Evolutionary conservation across 2,113 vertebrate species (phyloP).

Genomic region (Chaetodon trifascialis): DNA sequence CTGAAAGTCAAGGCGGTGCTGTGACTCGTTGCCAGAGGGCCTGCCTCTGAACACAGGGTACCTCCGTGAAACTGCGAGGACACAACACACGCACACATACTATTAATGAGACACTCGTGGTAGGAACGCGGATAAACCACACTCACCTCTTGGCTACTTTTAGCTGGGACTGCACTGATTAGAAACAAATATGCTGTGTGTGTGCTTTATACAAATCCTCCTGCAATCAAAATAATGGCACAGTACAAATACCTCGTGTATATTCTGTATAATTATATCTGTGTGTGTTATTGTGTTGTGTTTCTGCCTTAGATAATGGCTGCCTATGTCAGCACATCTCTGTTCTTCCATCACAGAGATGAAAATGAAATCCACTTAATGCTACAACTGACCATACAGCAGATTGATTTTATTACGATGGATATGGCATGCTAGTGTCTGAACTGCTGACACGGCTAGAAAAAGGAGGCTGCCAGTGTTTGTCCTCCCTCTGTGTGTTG

Average conservation of each 20-base stretch:
- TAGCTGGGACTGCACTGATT: conserved; percentile 79
- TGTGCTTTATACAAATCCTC: conserved; percentile 87
- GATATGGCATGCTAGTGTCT: conserved; percentile 11
- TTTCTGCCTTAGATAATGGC: conserved; percentile 28
- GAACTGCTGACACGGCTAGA: conserved; percentile 42
- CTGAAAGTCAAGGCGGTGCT: conserved; percentile 99
- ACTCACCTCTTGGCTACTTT: conserved; percentile 78
- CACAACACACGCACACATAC: conserved; percentile 60
- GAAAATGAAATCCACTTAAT: conserved; percentile 62
- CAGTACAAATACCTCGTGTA: conserved; percentile 1
- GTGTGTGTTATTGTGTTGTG: conserved; percentile 34
- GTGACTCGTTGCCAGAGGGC: conserved; percentile 97
- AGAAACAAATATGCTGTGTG: conserved; percentile 87
- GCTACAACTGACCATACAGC: conserved; percentile 43
- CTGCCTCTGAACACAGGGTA: conserved; percentile 99
- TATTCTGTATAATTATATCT: conserved; percentile 21
- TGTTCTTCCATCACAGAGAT: conserved; percentile 60
- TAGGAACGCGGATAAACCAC: not conserved
- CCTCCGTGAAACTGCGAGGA: conserved; percentile 93
- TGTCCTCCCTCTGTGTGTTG: no score
- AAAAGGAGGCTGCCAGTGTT: not conserved
- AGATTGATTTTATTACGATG: conserved; percentile 57
- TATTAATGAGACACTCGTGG: conserved; percentile 1
- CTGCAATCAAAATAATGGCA: conserved; percentile 76
- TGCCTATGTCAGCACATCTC: conserved; percentile 65